Base-by-base conservation (phyloP, 2,797 vertebrate species). In the Lagorchestes hirsutus region DNA sequence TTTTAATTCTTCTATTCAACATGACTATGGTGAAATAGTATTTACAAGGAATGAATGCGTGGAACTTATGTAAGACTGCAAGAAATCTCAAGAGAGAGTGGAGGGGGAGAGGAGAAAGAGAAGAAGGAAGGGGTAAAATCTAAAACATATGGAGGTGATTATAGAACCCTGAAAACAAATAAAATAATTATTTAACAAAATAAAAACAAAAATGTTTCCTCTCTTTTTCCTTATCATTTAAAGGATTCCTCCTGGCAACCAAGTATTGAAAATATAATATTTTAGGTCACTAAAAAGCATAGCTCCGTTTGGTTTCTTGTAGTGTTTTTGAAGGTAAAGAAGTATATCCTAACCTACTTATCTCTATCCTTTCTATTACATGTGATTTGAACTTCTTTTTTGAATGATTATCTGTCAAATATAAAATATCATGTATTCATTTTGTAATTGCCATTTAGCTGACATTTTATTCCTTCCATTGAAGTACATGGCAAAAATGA, bases 381-480 rank as follows among this genome's bases (percentile, higher is more conserved):
- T 2, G 28, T 2, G 90, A n/a, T 82, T 96, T 97, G 10, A 74
- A 29, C 16, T 62, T 0, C 31, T 34, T 67, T 96, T 91, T 91
- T 90, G 90, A 31, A 93, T 93, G 11, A 96, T 97, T 97, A 97
- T 54, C 52, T 91, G 91, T 31, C 31, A 97, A 95, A 96, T 94
- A 95, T 93, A 0, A 96, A 82, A 40, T 82, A 82, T 82, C n/a
- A 82, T 3, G 18, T 46, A 82, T 82, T 82, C n/a, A 82, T 46
- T 82, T 22, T 46, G 34, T 95, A 98, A 98, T 96, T 98, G 90
- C 82, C 74, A 94, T 94, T 95, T 97, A 94, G 91, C 94, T 97
- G 96, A 97, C 93, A 98, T 97, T 98, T 93, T 95, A 95, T 54
- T 96, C 90, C 92, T 97, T n/a, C 59, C 34, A 93, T 91, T 97